A percentile compares a stretch with the other conserved stretches of the same genome.
phyloP scores from a whole-genome alignment of 2,888 invertebrate genomes.

The Idaea straminata region DNA sequence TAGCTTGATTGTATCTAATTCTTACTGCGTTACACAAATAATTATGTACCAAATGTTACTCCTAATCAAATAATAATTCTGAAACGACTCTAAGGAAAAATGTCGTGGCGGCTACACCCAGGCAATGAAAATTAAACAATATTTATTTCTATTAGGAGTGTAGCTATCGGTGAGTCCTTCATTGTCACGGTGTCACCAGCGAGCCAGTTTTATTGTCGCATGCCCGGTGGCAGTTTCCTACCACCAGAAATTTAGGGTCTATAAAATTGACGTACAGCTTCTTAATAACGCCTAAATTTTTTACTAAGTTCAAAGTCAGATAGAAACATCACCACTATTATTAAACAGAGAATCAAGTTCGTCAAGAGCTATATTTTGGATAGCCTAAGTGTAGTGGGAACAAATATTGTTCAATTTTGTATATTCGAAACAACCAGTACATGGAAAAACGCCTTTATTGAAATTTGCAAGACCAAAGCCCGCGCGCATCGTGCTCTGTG shows the following conservation, averaged over 20 bases:
- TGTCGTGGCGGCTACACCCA: conserved; percentile 8
- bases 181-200: conserved; percentile 67
- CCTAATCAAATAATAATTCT: not conserved
- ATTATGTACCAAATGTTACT: not conserved
- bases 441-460: conserved; percentile 52
- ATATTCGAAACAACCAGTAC: conserved; percentile 50
- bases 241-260: conserved; percentile 69
- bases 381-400: conserved; percentile 50
- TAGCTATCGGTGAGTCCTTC: conserved; percentile 50
- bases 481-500: conserved; percentile 6
- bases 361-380: conserved; percentile 52
- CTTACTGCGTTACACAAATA: not conserved
- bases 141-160: conserved; percentile 48
- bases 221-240: conserved; percentile 67
- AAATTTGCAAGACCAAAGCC: conserved; percentile 45
- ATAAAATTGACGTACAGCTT: conserved; percentile 74
- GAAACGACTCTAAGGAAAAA: not conserved
- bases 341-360: conserved; percentile 50
- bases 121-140: conserved; percentile 26
- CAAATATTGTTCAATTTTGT: conserved; percentile 55
- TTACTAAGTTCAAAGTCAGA: conserved; percentile 19
- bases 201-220: conserved; percentile 67
- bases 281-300: conserved; percentile 62
- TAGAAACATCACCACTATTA: conserved; percentile 22
- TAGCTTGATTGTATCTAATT: not conserved